A percentile compares a stretch with the other conserved stretches of the same genome.
phyloP scores from a whole-genome alignment of 2,888 invertebrate species.

The Agrilus cyanescens region DNA sequence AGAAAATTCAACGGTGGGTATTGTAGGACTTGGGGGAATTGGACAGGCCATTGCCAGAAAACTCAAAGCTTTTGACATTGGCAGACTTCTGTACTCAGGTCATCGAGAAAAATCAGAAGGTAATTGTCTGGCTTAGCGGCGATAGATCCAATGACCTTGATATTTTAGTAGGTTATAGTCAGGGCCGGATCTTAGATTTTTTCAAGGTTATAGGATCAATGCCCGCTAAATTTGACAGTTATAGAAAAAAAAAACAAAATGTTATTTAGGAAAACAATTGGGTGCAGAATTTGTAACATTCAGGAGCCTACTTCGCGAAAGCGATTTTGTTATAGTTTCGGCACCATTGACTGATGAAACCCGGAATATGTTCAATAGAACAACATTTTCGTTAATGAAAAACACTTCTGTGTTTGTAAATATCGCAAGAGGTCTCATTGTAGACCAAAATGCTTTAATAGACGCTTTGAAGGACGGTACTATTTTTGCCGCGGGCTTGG shows the following conservation, averaged over 20 bases:
- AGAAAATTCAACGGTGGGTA: conserved; percentile 65
- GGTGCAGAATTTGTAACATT: conserved; percentile 38
- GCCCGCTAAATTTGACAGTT: background rate
- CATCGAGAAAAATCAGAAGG: conserved; percentile 53
- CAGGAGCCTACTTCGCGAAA: conserved; percentile 52
- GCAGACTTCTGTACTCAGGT: conserved; percentile 61
- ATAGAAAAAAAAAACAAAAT: background rate
- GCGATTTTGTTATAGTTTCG: conserved; percentile 63
- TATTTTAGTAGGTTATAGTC: no score
- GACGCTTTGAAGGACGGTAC: conserved; percentile 59
- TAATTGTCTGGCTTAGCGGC: conserved; percentile 16
- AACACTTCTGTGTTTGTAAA: conserved; percentile 63
- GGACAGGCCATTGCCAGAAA: conserved; percentile 64
- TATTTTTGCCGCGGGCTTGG: conserved; percentile 82
- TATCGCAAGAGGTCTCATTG: conserved; percentile 60
- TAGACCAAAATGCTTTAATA: conserved; percentile 72
- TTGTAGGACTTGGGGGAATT: conserved; percentile 72
- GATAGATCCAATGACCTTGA: no score
- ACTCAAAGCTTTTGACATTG: conserved; percentile 60
- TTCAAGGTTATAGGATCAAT: no score
- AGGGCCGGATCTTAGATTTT: no score
- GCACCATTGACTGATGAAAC: conserved; percentile 61
- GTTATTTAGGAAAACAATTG: conserved; percentile 28
- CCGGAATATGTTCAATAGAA: conserved; percentile 53
- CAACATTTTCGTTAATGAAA: conserved; percentile 65